Evolutionary conservation across 2,113 vertebrate species (phyloP).

Genomic region (Odocoileus virginianus): DNA sequence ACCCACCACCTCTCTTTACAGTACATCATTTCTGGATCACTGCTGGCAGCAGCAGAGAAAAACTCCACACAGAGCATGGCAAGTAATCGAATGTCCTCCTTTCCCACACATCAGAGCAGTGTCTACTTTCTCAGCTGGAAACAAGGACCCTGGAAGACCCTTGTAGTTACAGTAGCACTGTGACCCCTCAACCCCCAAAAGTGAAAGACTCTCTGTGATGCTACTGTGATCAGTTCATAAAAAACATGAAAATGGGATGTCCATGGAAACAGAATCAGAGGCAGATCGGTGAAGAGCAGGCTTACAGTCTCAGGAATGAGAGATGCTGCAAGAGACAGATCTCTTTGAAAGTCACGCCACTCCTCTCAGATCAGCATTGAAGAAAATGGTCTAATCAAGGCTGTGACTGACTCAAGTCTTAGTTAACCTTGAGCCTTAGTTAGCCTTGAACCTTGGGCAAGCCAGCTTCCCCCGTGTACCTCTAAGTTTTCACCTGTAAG

Average conservation of each 20-base stretch:
- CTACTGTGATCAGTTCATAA: neutral
- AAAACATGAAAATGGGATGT: neutral
- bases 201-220: neutral
- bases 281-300: neutral
- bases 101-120: neutral
- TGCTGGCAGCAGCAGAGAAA: constrained; percentile 48
- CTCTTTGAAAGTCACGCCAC: neutral
- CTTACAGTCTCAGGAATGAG: neutral
- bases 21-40: constrained; percentile 68
- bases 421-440: neutral
- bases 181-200: neutral
- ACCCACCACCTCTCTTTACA: neutral
- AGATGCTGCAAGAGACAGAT: neutral
- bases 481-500: neutral
- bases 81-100: constrained; percentile 29
- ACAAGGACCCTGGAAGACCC: neutral
- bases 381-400: neutral
- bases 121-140: neutral
- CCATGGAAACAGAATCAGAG: neutral
- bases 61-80: constrained; percentile 51
- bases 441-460: neutral
- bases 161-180: neutral
- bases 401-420: neutral
- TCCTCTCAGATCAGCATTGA: neutral
- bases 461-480: neutral